Conservation (phyloP, 2,113 vertebrate species). For the Cephalopterus ornatus region DNA sequence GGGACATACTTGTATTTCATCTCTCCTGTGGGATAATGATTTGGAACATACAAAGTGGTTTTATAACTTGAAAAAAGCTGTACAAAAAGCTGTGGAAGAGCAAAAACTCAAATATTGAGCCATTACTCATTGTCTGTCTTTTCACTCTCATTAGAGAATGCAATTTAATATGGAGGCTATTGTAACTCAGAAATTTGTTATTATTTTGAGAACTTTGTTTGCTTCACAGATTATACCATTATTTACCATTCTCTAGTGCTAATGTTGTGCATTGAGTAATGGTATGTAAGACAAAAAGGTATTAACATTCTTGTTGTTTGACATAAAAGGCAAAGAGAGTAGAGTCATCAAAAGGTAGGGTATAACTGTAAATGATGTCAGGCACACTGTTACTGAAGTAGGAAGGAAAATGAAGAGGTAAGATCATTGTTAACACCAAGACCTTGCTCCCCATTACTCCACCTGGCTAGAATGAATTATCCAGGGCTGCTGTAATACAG, state of each 20-base stretch:
- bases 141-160: background rate
- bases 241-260: background rate
- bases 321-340: background rate
- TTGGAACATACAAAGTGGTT: background rate
- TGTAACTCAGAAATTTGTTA: background rate
- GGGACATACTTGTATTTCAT: background rate
- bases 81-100: background rate
- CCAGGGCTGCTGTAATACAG: background rate
- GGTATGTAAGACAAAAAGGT: background rate
- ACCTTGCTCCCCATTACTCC: background rate
- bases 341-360: background rate
- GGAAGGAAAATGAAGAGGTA: background rate
- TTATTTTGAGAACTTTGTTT: conserved; percentile 1
- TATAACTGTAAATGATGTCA: background rate
- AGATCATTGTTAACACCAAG: background rate
- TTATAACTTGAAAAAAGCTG: background rate
- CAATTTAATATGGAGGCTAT: background rate
- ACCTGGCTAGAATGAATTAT: background rate
- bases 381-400: background rate
- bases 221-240: background rate
- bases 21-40: background rate
- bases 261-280: background rate
- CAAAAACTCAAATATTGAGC: background rate
- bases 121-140: background rate
- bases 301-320: background rate